Evolutionary conservation across 1,140 invertebrate genomes (phyloP).

Genomic region (Whitmania pigra): DNA sequence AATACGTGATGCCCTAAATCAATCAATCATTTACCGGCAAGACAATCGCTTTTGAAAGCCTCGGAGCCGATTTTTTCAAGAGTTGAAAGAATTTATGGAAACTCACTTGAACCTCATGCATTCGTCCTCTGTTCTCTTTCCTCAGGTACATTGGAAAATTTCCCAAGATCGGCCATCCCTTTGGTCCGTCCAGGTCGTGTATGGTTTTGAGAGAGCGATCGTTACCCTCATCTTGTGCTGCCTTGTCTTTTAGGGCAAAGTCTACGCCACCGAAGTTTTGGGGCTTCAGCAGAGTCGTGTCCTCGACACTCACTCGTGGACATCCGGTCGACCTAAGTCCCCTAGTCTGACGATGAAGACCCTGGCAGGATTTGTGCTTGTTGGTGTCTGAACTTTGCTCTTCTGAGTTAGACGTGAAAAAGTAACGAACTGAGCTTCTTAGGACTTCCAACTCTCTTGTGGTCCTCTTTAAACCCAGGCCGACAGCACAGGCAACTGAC

Average conservation of each 20-base stretch:
- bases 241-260: not conserved
- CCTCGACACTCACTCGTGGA: not conserved
- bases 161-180: conserved; percentile 21
- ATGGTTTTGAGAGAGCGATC: conserved; percentile 13
- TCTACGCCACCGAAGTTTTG: not conserved
- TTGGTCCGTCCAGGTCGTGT: conserved; percentile 18
- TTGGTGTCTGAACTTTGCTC: too few species aligned
- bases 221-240: not conserved
- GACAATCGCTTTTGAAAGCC: too few species aligned
- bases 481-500: too few species aligned
- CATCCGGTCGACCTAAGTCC: not conserved
- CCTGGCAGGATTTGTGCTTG: too few species aligned
- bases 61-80: too few species aligned
- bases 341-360: not conserved
- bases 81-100: not conserved
- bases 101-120: conserved; percentile 22
- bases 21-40: too few species aligned
- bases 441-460: too few species aligned
- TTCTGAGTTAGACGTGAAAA: too few species aligned
- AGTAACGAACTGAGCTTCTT: too few species aligned
- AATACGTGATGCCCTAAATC: too few species aligned
- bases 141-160: conserved; percentile 22
- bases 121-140: conserved; percentile 21
- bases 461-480: too few species aligned
- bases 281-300: not conserved